Conservation (phyloP, 2,113 vertebrate genomes). For the Barnardius zonarius region DNA sequence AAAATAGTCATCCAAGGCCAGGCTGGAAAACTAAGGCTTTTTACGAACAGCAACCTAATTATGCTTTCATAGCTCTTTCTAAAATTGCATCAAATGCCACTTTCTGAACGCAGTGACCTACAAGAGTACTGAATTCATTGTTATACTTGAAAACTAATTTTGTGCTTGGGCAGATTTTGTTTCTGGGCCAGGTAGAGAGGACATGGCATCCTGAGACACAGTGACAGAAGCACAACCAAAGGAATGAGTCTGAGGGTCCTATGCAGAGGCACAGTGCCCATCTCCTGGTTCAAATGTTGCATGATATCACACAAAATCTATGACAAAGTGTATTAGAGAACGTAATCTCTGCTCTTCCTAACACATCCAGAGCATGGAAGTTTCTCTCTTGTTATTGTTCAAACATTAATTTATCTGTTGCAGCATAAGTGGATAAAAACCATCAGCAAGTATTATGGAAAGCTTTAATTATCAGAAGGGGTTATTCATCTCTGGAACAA, state of each 20-base stretch:
- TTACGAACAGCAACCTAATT: not conserved
- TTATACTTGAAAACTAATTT: not conserved
- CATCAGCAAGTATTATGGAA: not conserved
- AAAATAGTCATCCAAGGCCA: not conserved
- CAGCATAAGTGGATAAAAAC: not conserved
- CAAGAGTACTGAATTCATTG: not conserved
- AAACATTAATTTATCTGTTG: not conserved
- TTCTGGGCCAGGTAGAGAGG: not conserved
- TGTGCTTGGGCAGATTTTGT: not conserved
- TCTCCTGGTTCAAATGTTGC: not conserved
- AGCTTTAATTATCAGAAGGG: not conserved
- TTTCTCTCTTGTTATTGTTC: not conserved
- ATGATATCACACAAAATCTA: not conserved
- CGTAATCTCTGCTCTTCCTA: not conserved
- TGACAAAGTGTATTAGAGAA: not conserved
- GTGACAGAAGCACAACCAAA: not conserved
- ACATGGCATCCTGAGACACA: not conserved
- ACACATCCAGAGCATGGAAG: not conserved
- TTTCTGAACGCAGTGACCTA: not conserved
- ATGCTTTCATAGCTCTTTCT: not conserved
- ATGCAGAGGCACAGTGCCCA: not conserved
- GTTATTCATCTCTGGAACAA: not conserved
- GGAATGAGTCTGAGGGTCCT: not conserved
- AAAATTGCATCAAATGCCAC: not conserved
- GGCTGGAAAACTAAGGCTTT: not conserved